phyloP scores from a whole-genome alignment of 92 coral and sea anemone species.

The Actinernus sp. region DNA sequence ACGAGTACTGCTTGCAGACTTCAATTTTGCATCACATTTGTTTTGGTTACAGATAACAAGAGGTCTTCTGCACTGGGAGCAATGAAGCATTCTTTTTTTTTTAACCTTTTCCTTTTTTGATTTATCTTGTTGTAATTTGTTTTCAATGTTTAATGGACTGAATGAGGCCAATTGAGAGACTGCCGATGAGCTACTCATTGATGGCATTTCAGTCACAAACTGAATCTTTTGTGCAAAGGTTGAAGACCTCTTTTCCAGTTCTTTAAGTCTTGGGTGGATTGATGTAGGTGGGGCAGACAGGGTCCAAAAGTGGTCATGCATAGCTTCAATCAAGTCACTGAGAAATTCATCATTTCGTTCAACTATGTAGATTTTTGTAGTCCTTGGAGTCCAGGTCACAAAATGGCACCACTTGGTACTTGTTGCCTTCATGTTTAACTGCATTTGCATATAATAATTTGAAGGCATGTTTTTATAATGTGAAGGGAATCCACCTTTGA shows the following conservation, averaged over 20 bases:
- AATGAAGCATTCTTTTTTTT: constrained; percentile 2
- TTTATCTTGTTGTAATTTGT: not conserved
- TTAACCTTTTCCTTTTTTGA: too few species aligned
- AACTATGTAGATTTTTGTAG: constrained; percentile 11
- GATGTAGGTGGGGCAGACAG: not conserved
- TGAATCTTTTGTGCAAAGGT: not conserved
- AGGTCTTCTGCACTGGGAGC: constrained; percentile 9
- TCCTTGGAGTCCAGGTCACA: constrained; percentile 14
- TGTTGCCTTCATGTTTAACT: not conserved
- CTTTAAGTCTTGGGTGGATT: constrained; percentile 4
- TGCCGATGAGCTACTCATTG: not conserved
- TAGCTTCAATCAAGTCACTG: not conserved
- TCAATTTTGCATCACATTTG: constrained; percentile 21
- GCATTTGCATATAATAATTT: not conserved
- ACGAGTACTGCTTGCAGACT: too few species aligned
- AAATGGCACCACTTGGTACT: not conserved
- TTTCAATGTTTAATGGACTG: constrained; percentile 4
- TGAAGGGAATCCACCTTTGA: constrained; percentile 19
- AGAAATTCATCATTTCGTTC: constrained; percentile 5
- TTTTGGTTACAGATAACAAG: constrained; percentile 4
- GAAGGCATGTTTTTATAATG: constrained; percentile 11
- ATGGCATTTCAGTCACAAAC: constrained; percentile 1
- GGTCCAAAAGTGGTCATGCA: not conserved
- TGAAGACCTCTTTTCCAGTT: constrained; percentile 3
- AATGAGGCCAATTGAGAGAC: not conserved